Evolutionary conservation across 2,797 vertebrate species (phyloP).

Genomic region (Threskiornis aethiopicus): DNA sequence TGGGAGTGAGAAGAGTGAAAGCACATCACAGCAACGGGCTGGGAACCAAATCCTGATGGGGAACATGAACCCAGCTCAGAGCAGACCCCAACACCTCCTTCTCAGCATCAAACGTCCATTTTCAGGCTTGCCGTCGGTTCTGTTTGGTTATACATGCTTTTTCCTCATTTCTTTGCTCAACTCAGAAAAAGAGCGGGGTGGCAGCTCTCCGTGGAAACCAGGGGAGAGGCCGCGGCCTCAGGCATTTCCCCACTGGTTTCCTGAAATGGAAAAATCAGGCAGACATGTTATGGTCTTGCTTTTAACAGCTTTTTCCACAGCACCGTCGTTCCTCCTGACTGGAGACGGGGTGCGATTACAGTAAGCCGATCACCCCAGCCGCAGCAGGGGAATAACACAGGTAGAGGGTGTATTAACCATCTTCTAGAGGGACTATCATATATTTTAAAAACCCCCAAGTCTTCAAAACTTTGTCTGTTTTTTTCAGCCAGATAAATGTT

Average conservation of each 20-base stretch:
- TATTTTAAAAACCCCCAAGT: neutral
- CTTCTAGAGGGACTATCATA: neutral
- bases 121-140: neutral
- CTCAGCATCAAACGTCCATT: neutral
- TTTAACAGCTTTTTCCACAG: neutral
- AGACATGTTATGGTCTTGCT: neutral
- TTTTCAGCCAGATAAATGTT: neutral
- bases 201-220: neutral
- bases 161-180: neutral
- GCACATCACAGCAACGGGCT: neutral
- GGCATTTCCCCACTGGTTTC: neutral
- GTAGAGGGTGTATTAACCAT: neutral
- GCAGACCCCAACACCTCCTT: neutral
- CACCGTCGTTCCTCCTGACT: rapidly evolving
- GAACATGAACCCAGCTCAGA: neutral
- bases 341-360: neutral
- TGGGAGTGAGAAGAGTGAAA: neutral
- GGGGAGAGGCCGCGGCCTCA: neutral
- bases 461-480: neutral
- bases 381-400: neutral
- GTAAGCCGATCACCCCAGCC: neutral
- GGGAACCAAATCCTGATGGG: neutral
- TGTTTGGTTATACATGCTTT: neutral
- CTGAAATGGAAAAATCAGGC: neutral
- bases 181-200: neutral